Evolutionary conservation across 2,113 vertebrate species (phyloP).

Genomic region (Gobiocypris rarus): DNA sequence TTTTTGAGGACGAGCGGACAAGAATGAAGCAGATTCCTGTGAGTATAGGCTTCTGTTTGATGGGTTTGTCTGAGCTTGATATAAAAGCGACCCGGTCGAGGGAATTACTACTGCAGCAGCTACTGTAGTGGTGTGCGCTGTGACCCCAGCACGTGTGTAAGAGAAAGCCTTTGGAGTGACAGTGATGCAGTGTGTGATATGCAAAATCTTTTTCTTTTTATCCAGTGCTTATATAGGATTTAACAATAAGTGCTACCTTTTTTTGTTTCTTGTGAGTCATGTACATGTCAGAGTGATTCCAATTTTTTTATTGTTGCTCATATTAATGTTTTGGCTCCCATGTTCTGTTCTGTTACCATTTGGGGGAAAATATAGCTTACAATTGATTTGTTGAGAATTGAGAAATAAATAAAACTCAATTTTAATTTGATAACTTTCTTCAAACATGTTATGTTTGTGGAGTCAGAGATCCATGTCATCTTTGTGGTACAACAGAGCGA

Average conservation of each 20-base stretch:
- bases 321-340: background rate
- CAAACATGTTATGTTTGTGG: background rate
- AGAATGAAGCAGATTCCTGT: slow-evolving; percentile 61
- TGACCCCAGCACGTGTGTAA: slow-evolving; percentile 49
- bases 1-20: slow-evolving; percentile 47
- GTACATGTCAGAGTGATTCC: background rate
- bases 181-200: background rate
- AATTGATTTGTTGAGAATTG: background rate
- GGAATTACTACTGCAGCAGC: slow-evolving; percentile 22
- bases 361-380: background rate
- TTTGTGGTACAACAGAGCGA: background rate
- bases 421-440: background rate
- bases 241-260: background rate
- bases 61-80: slow-evolving; percentile 35
- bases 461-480: background rate
- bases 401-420: too few species aligned
- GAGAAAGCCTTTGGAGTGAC: background rate
- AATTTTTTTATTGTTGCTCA: background rate
- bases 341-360: background rate
- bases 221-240: background rate
- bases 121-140: slow-evolving; percentile 43
- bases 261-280: background rate
- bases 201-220: background rate
- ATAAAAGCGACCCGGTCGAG: background rate
- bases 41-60: slow-evolving; percentile 58